These are phyloP conservation scores for Coenonympha arcania DNA, from an alignment of 2,888 invertebrate species.

Conservation along the genomic window DNA sequence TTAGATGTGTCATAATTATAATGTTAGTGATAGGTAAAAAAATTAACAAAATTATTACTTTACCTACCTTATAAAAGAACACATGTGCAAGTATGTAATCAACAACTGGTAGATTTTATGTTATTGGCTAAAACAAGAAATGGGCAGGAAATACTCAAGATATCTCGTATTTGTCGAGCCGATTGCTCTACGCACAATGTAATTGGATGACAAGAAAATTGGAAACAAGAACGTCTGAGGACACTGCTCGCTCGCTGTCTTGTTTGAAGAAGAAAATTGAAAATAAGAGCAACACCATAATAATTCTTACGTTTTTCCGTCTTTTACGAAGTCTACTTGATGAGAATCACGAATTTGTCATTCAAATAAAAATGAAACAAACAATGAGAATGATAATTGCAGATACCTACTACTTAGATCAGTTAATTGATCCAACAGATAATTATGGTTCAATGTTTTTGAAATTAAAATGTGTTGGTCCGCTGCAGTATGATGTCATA, in stretches of 20 bases:
- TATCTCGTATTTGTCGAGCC: constrained; percentile 1
- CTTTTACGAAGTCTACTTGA: too few relatives aligned
- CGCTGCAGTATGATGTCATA: neutral
- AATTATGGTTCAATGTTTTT: neutral
- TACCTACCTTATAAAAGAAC: too few relatives aligned
- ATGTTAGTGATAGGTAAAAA: too few relatives aligned
- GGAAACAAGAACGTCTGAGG: constrained; percentile 1
- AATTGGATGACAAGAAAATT: constrained; percentile 6
- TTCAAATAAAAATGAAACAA: too few relatives aligned
- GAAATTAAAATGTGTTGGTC: neutral
- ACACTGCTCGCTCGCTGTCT: neutral
- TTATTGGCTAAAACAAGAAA: neutral
- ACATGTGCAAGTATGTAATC: neutral
- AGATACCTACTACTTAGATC: too few relatives aligned
- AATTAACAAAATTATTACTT: too few relatives aligned
- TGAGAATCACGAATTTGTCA: too few relatives aligned
- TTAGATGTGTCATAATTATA: too few relatives aligned
- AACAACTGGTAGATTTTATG: neutral
- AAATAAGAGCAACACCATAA: too few relatives aligned
- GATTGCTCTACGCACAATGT: neutral
- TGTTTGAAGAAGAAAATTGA: neutral
- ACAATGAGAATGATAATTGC: too few relatives aligned
- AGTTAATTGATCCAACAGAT: neutral
- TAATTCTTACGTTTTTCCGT: too few relatives aligned
- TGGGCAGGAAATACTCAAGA: neutral